Evolutionary conservation across 2,888 invertebrate genomes (phyloP).

Genomic region (Drosophila sordidula): DNA sequence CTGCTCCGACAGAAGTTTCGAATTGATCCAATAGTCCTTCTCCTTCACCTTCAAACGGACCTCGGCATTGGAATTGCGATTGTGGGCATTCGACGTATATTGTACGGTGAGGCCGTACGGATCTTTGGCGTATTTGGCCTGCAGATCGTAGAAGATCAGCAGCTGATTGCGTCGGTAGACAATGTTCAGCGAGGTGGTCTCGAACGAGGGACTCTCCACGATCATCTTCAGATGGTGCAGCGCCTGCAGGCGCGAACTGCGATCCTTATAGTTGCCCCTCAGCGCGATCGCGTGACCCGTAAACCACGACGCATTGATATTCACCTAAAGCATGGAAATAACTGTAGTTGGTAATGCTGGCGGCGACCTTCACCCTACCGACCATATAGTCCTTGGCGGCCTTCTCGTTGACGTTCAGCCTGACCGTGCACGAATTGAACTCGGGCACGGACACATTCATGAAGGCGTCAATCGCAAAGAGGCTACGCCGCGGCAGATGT

Average conservation of each 20-base stretch:
- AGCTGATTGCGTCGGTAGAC: slow-evolving; percentile 89
- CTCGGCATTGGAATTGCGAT: slow-evolving; percentile 88
- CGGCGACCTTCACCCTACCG: slow-evolving; percentile 49
- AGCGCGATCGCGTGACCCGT: slow-evolving; percentile 88
- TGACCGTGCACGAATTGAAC: slow-evolving; percentile 89
- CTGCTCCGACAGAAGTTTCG: slow-evolving; percentile 88
- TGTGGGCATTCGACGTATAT: slow-evolving; percentile 87
- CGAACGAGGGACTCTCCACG: slow-evolving; percentile 90
- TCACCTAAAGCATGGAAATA: slow-evolving; percentile 86
- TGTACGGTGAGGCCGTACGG: slow-evolving; percentile 89
- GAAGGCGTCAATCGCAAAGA: slow-evolving; percentile 89
- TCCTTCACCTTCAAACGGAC: slow-evolving; percentile 87
- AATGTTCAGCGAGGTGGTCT: slow-evolving; percentile 88
- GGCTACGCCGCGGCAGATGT: slow-evolving; percentile 88
- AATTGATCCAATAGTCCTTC: slow-evolving; percentile 89
- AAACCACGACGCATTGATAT: slow-evolving; percentile 92
- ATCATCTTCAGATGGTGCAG: slow-evolving; percentile 90
- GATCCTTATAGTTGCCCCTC: slow-evolving; percentile 91
- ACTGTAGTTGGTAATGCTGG: neutral
- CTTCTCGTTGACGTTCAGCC: slow-evolving; percentile 89
- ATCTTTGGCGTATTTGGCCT: slow-evolving; percentile 88
- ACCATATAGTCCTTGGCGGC: slow-evolving; percentile 90
- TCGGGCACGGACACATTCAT: slow-evolving; percentile 91
- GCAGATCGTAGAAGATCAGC: slow-evolving; percentile 89
- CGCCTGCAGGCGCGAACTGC: slow-evolving; percentile 88